Conservation (phyloP, 2,888 invertebrate species). For the Ophion ventricosus region DNA sequence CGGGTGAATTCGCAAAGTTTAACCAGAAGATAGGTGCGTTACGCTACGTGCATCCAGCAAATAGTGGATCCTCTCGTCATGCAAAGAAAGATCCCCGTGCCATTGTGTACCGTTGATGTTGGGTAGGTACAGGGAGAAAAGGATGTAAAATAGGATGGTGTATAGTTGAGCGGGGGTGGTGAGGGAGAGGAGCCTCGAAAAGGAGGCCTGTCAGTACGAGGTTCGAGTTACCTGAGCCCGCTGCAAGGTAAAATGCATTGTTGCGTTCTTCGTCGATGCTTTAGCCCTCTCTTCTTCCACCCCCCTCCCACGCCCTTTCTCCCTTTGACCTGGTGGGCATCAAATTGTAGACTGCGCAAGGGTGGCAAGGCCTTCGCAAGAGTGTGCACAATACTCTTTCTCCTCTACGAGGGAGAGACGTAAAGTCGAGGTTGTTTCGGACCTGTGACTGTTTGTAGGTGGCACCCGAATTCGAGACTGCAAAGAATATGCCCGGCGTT, state of each 20-base stretch:
- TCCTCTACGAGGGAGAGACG: slow-evolving; percentile 35
- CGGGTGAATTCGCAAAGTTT: slow-evolving; percentile 5
- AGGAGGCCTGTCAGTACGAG: slow-evolving; percentile 56
- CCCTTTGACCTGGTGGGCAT: slow-evolving; percentile 17
- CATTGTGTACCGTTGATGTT: slow-evolving; percentile 57
- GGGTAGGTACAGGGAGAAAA: slow-evolving; percentile 34
- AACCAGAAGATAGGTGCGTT: slow-evolving; percentile 29
- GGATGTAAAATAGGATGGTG: slow-evolving; percentile 50
- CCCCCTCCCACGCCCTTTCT: slow-evolving; percentile 24
- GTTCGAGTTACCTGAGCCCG: slow-evolving; percentile 70
- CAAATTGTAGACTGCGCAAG: slow-evolving; percentile 38
- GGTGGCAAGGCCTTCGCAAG: slow-evolving; percentile 10
- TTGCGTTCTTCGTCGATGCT: slow-evolving; percentile 49
- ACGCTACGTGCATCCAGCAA: slow-evolving; percentile 56
- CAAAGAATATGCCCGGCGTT: slow-evolving; percentile 40
- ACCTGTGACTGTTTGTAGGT: slow-evolving; percentile 67
- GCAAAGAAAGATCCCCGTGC: slow-evolving; percentile 57
- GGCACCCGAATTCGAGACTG: slow-evolving; percentile 67
- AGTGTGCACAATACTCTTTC: slow-evolving; percentile 32
- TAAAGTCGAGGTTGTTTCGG: slow-evolving; percentile 54
- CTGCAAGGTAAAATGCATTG: slow-evolving; percentile 70
- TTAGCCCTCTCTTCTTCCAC: slow-evolving; percentile 17
- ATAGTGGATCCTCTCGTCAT: slow-evolving; percentile 52
- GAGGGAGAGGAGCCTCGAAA: slow-evolving; percentile 49
- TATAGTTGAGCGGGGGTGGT: slow-evolving; percentile 52